Evolutionary conservation across 2,113 vertebrate species (phyloP).

Genomic region (Calypte anna): DNA sequence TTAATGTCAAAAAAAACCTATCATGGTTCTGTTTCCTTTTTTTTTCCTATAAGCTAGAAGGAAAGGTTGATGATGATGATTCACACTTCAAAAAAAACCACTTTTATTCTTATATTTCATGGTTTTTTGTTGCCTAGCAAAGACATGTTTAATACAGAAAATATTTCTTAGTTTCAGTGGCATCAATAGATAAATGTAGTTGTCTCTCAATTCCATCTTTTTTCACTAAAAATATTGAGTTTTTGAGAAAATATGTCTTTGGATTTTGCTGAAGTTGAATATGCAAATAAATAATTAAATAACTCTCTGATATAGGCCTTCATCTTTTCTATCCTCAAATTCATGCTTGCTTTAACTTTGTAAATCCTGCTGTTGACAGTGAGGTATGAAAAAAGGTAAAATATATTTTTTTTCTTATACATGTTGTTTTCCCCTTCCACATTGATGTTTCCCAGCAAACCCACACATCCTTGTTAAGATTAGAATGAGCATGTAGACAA

Average conservation of each 20-base stretch:
- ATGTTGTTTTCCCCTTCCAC: accelerated
- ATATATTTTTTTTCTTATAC: not conserved
- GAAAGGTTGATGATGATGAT: not conserved
- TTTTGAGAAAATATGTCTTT: not conserved
- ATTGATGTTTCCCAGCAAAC: not conserved
- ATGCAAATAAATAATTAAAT: not conserved
- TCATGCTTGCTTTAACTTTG: not conserved
- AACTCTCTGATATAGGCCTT: not conserved
- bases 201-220: accelerated
- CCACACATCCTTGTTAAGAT: not conserved
- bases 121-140: not conserved
- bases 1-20: not conserved
- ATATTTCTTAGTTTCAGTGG: not conserved
- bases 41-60: not conserved
- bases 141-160: not conserved
- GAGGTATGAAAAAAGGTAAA: not conserved
- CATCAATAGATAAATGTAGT: not conserved
- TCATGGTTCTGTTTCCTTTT: not conserved
- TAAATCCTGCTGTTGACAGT: not conserved
- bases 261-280: not conserved
- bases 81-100: not conserved
- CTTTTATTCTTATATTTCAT: not conserved
- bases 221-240: accelerated
- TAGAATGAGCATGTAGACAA: accelerated
- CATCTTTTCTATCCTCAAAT: not conserved